Base-by-base conservation (phyloP, 2,888 invertebrate species). In the Ischnura elegans region DNA sequence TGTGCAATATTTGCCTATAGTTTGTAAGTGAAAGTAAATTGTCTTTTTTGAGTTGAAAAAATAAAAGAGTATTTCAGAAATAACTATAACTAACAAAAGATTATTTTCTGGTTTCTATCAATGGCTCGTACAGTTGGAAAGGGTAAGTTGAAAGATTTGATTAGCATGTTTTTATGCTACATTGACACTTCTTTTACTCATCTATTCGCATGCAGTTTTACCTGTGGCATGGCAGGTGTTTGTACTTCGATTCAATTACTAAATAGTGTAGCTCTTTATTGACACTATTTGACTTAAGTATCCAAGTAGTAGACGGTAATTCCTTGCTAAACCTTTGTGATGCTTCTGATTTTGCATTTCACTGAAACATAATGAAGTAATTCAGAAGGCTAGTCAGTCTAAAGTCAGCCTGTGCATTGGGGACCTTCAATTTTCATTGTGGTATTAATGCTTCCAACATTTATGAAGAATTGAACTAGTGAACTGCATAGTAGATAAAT, bases 71-170 rank as follows among this genome's bases (percentile, higher is more conserved):
- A 55, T 90, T 90, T 93, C 85, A 85, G 45, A 84, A 84, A 85
- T 93, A 93, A 93, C 84, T 51, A 47, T 46, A 42, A 93, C 84
- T 93, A 93, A 93, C 93, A 93, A 84, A 84, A 46, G 66, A 47
- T 93, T 84, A 93, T 93, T 93, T 90, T 90, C 90, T 93, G 93
- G 84, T 93, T 93, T 93, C 84, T 84, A 93, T 85, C 84, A 93
- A 94, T 94, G 94, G 94, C 51, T 87, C 94, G 93, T 85, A 93
- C 94, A 94, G 94, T 94, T 93, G 94, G 93, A 45, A 93, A 93
- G 93, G 94, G 94, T 94, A 94, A 94, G 94, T 94, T 85, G 84
- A 66, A 87, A 87, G 61, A 87, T 93, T 86, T 93, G 51, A 87
- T 66, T 84, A 76, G 87, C 87, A 61, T 87, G 25, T 87, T 93